phyloP scores from a whole-genome alignment of 2,113 vertebrate genomes.

The Trinectes maculatus region DNA sequence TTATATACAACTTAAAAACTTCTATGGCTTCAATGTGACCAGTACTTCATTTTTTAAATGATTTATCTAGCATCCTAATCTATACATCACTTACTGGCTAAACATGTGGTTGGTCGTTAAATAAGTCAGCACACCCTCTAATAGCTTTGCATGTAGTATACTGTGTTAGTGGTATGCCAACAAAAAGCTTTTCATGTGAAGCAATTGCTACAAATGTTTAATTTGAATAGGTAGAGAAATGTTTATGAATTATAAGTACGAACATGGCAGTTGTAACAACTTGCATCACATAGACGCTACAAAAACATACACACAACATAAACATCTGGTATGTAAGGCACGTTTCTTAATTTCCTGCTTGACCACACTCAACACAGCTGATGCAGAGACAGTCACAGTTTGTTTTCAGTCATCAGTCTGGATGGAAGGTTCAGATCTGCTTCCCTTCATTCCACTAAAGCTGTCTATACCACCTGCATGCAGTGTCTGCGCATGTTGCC shows the following conservation, averaged over 20 bases:
- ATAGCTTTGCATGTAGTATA: background rate
- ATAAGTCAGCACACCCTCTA: background rate
- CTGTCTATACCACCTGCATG: background rate
- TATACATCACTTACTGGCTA: background rate
- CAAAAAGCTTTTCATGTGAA: background rate
- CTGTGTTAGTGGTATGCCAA: background rate
- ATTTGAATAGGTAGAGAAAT: background rate
- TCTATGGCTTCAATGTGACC: background rate
- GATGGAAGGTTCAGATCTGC: too few relatives aligned
- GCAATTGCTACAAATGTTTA: background rate
- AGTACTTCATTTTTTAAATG: background rate
- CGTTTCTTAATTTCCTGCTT: too few relatives aligned
- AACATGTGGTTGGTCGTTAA: background rate
- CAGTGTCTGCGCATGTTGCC: background rate
- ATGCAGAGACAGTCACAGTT: too few relatives aligned
- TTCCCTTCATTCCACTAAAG: background rate
- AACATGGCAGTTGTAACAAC: too few relatives aligned
- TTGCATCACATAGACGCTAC: too few relatives aligned
- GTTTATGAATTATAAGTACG: too few relatives aligned
- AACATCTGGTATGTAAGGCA: too few relatives aligned
- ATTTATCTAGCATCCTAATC: background rate
- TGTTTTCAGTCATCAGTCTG: background rate
- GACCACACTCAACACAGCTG: too few relatives aligned
- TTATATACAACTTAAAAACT: background rate
- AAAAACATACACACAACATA: too few relatives aligned